phyloP scores from a whole-genome alignment of 2,888 invertebrate genomes.

The Heliconius ethilla region DNA sequence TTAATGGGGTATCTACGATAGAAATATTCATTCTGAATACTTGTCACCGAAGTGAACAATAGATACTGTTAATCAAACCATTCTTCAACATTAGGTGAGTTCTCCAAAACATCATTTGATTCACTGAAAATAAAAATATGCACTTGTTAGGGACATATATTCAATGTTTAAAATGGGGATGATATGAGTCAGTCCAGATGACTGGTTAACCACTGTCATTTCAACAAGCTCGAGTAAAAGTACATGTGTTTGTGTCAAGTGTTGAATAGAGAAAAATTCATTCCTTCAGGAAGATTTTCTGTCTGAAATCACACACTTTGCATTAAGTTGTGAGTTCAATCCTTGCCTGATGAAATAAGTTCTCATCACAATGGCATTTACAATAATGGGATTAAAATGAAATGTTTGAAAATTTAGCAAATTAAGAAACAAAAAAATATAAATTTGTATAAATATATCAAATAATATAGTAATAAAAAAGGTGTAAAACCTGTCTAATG shows the following conservation, averaged over 20 bases:
- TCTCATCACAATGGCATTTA: no score
- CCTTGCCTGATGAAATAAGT: no score
- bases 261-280: background rate
- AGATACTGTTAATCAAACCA: conserved; percentile 80
- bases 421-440: no score
- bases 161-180: background rate
- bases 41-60: conserved; percentile 41
- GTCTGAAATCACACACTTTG: no score
- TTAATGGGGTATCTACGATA: conserved; percentile 24
- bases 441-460: no score
- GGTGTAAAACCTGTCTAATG: conserved; percentile 86
- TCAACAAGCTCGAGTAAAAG: background rate
- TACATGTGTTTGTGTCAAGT: background rate
- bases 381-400: no score
- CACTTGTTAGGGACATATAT: background rate
- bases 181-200: background rate
- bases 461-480: background rate
- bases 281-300: background rate
- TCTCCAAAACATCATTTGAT: conserved; percentile 91
- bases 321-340: no score
- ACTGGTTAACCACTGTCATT: background rate
- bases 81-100: conserved; percentile 92
- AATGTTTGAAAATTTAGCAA: no score
- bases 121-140: conserved; percentile 83
- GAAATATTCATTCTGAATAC: conserved; percentile 21